phyloP scores from a whole-genome alignment of 2,888 invertebrate species.

The Melinopterus prodromus region DNA sequence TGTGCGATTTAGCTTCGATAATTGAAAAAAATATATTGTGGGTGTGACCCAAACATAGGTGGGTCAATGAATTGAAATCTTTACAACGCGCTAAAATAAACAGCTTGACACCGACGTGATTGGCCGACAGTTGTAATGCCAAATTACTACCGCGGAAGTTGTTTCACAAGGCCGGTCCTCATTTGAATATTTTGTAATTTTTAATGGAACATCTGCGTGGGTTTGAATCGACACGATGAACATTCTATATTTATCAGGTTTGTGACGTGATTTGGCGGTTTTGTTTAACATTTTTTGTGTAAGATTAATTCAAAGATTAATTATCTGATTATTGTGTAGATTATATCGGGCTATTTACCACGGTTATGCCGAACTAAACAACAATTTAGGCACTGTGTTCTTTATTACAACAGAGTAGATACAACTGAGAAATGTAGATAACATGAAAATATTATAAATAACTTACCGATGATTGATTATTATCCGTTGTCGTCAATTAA shows the following conservation, averaged over 20 bases:
- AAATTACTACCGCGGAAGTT: not conserved
- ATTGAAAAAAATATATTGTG: not conserved
- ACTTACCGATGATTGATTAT: not conserved
- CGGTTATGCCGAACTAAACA: not conserved
- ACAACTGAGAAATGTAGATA: not conserved
- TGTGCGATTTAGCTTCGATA: not conserved
- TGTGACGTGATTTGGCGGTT: not conserved
- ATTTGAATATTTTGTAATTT: not conserved
- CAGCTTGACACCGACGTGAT: not conserved
- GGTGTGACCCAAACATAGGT: not conserved
- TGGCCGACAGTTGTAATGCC: not conserved
- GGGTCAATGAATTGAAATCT: not conserved
- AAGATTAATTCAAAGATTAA: not conserved
- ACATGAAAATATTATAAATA: not conserved
- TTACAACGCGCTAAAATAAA: not conserved
- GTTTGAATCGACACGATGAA: not conserved
- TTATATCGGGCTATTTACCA: not conserved
- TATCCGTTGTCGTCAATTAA: not conserved
- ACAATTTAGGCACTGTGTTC: not conserved
- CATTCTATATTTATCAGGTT: not conserved
- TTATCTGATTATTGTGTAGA: constrained; percentile 4
- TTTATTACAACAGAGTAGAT: not conserved
- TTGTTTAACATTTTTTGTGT: not conserved
- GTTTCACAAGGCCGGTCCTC: not conserved
- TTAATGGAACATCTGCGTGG: constrained; percentile 4